Evolutionary conservation across 1,140 invertebrate species (phyloP), one percentile per base, ranked within the genome.

Genomic region (Drosophila sturtevanti): DNA sequence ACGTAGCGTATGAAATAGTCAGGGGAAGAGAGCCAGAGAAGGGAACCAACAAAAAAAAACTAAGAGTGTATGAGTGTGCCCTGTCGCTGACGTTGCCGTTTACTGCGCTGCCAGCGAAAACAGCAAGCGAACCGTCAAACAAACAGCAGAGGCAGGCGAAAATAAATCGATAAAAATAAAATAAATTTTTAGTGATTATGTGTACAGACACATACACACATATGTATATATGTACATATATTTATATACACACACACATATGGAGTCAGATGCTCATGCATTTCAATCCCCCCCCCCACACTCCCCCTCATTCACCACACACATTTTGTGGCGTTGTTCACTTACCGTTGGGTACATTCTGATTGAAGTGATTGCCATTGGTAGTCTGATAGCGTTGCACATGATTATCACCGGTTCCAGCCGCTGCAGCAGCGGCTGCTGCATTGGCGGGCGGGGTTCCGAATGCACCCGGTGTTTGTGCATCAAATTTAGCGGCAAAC

Each of bases 311-410:
- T 22, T 56, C 18, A 68, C 27, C 60, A 41, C 55, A 35, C 56
- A 68, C 56, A 31, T 31, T 31, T 31, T 31, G 27, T 31, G 6
- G 27, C 27, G 55, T 10, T 3, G 11, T 70, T 63, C 54, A 91
- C 91, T 92, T 89, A 92, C 91, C 90, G 77, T 92, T 92, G 70
- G 91, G 90, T 54, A 89, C 77, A 91, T 92, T 92, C 78, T 92
- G 91, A 82, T 92, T 90, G 79, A 92, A 92, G 79, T 92, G 91
- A 92, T 92, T 92, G 77, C 90, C 89, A 80, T 92, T 92, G 65
- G 91, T 92, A 62, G 91, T 90, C 67, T 92, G 91, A 89, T 92
- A 92, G 67, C 91, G 91, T 64, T 92, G 91, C 73, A 90, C 87
- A 91, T 92, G 91, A 87, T 92, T 91, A 74, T 82, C 41, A 48